Evolutionary conservation across 2,888 invertebrate genomes (phyloP).

Genomic region (Dryocosmus kuriphilus): DNA sequence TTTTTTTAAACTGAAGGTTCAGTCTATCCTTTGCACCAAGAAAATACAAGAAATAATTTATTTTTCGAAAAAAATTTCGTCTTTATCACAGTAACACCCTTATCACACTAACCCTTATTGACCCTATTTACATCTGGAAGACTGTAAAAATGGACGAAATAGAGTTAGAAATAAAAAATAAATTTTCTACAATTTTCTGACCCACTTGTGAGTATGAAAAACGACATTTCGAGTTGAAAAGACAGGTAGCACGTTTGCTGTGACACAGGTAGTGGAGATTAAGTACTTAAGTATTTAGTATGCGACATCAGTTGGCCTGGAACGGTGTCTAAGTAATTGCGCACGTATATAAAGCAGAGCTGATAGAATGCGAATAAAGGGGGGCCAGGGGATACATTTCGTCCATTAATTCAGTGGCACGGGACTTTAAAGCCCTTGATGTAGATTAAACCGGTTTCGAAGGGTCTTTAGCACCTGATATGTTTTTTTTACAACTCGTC

Average conservation of each 20-base stretch:
- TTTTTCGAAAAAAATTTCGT: too few relatives aligned
- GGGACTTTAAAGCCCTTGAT: constrained; percentile 37
- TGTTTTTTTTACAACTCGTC: constrained; percentile 13
- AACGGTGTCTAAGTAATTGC: constrained; percentile 36
- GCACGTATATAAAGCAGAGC: constrained; percentile 33
- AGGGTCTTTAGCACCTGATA: constrained; percentile 41
- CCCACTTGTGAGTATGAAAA: too few relatives aligned
- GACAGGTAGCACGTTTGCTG: constrained; percentile 15
- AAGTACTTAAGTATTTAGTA: constrained; percentile 39
- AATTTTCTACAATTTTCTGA: too few relatives aligned
- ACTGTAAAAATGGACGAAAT: too few relatives aligned
- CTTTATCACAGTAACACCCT: too few relatives aligned
- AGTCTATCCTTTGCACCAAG: too few relatives aligned
- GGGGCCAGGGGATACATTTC: constrained; percentile 33
- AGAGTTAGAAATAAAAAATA: too few relatives aligned
- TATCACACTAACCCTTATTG: too few relatives aligned
- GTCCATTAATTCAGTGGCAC: constrained; percentile 37
- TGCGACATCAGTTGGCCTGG: constrained; percentile 11
- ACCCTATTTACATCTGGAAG: too few relatives aligned
- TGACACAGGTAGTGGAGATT: constrained; percentile 32
- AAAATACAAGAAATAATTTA: too few relatives aligned
- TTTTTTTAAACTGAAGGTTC: too few relatives aligned
- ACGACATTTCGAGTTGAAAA: neutral
- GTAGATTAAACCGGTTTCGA: constrained; percentile 40
- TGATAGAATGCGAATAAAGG: constrained; percentile 39